Evolutionary conservation across 2,888 invertebrate genomes (phyloP), one percentile per base, ranked within the genome.

Genomic region (Syrphus vitripennis): DNA sequence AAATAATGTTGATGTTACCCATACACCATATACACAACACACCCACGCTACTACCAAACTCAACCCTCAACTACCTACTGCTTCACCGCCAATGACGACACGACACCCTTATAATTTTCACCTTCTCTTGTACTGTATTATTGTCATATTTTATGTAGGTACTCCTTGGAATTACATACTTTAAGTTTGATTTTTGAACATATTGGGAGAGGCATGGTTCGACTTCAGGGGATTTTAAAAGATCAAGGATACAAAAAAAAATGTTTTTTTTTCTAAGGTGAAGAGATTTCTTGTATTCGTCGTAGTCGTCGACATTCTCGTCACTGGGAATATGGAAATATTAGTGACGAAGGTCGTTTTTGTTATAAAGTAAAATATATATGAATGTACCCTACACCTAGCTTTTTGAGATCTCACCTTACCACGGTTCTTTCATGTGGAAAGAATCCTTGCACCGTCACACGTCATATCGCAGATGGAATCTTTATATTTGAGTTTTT

Each of bases 1-100:
- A 74, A 83, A 69, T 83, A 74, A 78, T 74, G 67, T 69, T 63
- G 63, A 67, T 74, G 74, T 69, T 55, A 63, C 42, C 34, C n/a
- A 7, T 10, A 42, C 48, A 10, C 16, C 7, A n/a, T n/a, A n/a
- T n/a, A n/a, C n/a, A n/a, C n/a, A 9, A 24, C 42, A 26, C 24
- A 10, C 6, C 10, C n/a, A 12, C 12, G 14, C 42, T n/a, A n/a
- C n/a, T n/a, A 26, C 45, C 37, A 10, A 45, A 31, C 14, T 4
- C 16, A 31, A 10, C 57, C 31, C 57, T 10, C 16, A 31, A 31
- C 2, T 9, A 2, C 16, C 5, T 5, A 31, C 2, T 9, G 5
- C 16, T 10, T 5, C 29, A 9, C 7, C 7, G 3, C 4, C 14
- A 40, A 40, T 9, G 5, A 48, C 48, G 9, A 31, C 9, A 57